Evolutionary conservation across 2,113 vertebrate genomes (phyloP), one percentile per base, ranked within the genome.

Genomic region (Clarias gariepinus): DNA sequence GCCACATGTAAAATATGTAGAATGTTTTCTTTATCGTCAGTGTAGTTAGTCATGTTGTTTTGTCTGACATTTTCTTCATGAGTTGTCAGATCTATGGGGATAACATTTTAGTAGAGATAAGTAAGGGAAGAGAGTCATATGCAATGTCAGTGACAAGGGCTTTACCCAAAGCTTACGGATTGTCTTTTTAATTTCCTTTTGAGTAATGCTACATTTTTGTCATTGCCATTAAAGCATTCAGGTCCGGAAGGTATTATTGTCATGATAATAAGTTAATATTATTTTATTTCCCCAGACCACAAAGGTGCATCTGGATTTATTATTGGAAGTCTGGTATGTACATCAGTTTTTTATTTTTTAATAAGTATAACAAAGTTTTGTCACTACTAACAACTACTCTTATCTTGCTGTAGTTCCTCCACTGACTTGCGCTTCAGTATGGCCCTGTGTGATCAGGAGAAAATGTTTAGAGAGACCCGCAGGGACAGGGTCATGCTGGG

Each of bases 351-450:
- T 41, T 41, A 41, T 41, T 41, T 41, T 47, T 47, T 47, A 8
- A 47, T 7, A 47, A 6, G 55, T 81, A 13, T 60, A 71, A 57
- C 47, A 19, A 23, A 8, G 36, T 30, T 4, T 80, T 36, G 19
- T 5, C 28, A 36, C 47, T 58, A 21, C 28, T 68, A 86, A 53
- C 4, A 19, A 76, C 25, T 16, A 8, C 23, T 47, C 41, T 28
- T 71, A 0, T 30, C 47, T 60, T 71, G 16, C 25, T 64, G 41
- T 83, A 99, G 98, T 76, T 97, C 97, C 19, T 96, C 96, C 2
- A 95, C 96, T 0, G 98, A 99, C 87, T 94, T 99, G 64, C 96
- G 98, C n/a, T 99, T 99, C 92, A 99, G 97, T 88, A 96, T 97
- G 95, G 96, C 97, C 1, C 91, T 99, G 69, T 99, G 98, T 77